Percentiles rank a stretch among this genome's conserved stretches.
phyloP scores from a whole-genome alignment of 2,888 invertebrate species.

The Oscheius sp. region DNA sequence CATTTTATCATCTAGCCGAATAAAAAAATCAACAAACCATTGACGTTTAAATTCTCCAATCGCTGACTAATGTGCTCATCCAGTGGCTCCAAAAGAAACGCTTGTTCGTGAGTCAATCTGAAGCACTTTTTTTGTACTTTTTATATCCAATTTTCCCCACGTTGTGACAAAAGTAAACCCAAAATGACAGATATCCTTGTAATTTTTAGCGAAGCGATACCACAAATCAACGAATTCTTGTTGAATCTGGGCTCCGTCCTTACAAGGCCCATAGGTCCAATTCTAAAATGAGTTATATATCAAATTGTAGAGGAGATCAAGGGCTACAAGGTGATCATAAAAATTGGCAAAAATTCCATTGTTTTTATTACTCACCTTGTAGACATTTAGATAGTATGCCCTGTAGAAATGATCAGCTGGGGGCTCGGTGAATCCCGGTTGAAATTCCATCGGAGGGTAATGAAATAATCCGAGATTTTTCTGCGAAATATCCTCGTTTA shows the following conservation, averaged over 20 bases:
- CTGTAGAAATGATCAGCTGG: conserved; percentile 72
- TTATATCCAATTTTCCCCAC: neutral
- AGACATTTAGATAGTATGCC: conserved; percentile 62
- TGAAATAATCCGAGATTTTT: conserved; percentile 55
- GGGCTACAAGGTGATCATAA: neutral
- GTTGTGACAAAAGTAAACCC: conserved; percentile 71
- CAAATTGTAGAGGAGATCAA: neutral
- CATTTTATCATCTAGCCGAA: neutral
- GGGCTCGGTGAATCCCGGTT: conserved; percentile 67
- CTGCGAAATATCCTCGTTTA: conserved; percentile 61
- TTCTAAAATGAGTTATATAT: conserved; percentile 25
- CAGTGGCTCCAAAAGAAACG: conserved; percentile 38
- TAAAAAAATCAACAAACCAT: too few relatives aligned
- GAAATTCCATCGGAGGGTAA: conserved; percentile 53
- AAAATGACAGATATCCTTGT: conserved; percentile 70
- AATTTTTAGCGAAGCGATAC: conserved; percentile 67
- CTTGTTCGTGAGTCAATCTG: conserved; percentile 44
- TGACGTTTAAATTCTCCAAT: conserved; percentile 7
- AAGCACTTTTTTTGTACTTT: too few relatives aligned
- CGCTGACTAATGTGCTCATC: conserved; percentile 40
- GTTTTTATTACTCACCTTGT: conserved; percentile 24
- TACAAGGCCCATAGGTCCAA: conserved; percentile 41
- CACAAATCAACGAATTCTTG: conserved; percentile 56
- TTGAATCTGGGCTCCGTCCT: conserved; percentile 43
- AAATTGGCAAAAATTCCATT: neutral